These are phyloP conservation scores for Liparis tanakae DNA, from an alignment of 2,797 vertebrate species.

Conservation along the genomic window DNA sequence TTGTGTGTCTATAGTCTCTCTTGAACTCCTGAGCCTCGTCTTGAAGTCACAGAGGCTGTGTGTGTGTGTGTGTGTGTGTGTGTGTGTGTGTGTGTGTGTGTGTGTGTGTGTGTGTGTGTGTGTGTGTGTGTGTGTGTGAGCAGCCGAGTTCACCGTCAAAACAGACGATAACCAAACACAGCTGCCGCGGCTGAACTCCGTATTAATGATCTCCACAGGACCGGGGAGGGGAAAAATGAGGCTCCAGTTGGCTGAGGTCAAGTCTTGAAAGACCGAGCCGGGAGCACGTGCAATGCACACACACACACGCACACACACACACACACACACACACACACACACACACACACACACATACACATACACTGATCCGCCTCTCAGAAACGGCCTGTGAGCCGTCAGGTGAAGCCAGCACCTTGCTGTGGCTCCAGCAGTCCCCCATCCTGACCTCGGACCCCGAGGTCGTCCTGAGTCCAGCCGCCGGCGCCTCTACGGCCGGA, in stretches of 20 bases:
- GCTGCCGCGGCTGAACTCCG: constrained; percentile 58
- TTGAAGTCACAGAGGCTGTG: not conserved
- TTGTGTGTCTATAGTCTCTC: too few relatives aligned
- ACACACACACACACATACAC: not conserved
- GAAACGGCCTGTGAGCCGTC: too few relatives aligned
- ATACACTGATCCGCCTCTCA: not conserved
- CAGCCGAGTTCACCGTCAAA: constrained; percentile 31
- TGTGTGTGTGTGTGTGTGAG: too few relatives aligned
- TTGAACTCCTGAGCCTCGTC: not conserved
- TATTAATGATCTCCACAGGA: constrained; percentile 51
- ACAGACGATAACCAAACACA: constrained; percentile 63
- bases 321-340: not conserved
- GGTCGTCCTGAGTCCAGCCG: constrained; percentile 19
- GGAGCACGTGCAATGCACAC: constrained; percentile 21
- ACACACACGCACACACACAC: not conserved
- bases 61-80: too few relatives aligned
- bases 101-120: too few relatives aligned
- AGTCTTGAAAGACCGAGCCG: constrained; percentile 34
- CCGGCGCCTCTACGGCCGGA: not conserved
- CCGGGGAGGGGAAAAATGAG: constrained; percentile 58
- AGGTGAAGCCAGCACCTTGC: too few relatives aligned
- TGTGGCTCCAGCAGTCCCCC: constrained; percentile 81
- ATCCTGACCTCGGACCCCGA: constrained; percentile 79
- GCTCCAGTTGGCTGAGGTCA: constrained; percentile 51
- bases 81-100: too few relatives aligned